These are phyloP conservation scores for Leptopilina boulardi DNA, from an alignment of 1,140 invertebrate species.

Conservation along the genomic window DNA sequence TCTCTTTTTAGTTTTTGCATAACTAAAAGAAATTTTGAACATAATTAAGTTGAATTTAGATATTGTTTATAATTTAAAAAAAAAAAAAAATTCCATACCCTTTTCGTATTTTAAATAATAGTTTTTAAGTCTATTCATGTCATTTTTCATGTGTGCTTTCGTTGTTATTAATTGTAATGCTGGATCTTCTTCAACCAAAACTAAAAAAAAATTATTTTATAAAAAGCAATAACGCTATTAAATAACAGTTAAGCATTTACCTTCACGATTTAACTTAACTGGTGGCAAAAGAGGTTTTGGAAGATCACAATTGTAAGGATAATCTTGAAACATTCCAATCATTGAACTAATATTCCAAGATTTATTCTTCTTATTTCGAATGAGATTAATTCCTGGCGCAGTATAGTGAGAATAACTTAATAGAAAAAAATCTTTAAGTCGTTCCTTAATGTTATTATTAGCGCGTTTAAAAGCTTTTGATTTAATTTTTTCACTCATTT, in stretches of 20 bases:
- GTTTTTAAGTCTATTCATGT: constrained; percentile 58
- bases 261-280: constrained; percentile 57
- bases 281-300: constrained; percentile 71
- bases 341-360: constrained; percentile 49
- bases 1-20: constrained; percentile 49
- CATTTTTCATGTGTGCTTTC: constrained; percentile 61
- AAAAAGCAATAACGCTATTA: no score
- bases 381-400: constrained; percentile 57
- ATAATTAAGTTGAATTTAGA: no score
- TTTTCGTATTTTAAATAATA: constrained; percentile 57
- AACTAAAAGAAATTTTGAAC: constrained; percentile 38
- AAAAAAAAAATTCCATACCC: constrained; percentile 49
- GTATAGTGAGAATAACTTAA: constrained; percentile 44
- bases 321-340: constrained; percentile 57
- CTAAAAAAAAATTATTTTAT: constrained; percentile 45
- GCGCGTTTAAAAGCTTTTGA: constrained; percentile 46
- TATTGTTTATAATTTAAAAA: constrained; percentile 26
- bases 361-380: constrained; percentile 43
- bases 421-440: constrained; percentile 41
- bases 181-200: constrained; percentile 57
- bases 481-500: constrained; percentile 11
- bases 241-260: no score
- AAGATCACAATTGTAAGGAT: constrained; percentile 66
- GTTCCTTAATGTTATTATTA: constrained; percentile 42
- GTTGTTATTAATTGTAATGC: constrained; percentile 58